A percentile compares a stretch with the other conserved stretches of the same genome.
phyloP scores from a whole-genome alignment of 2,888 invertebrate genomes.

The Orthosia gothica region DNA sequence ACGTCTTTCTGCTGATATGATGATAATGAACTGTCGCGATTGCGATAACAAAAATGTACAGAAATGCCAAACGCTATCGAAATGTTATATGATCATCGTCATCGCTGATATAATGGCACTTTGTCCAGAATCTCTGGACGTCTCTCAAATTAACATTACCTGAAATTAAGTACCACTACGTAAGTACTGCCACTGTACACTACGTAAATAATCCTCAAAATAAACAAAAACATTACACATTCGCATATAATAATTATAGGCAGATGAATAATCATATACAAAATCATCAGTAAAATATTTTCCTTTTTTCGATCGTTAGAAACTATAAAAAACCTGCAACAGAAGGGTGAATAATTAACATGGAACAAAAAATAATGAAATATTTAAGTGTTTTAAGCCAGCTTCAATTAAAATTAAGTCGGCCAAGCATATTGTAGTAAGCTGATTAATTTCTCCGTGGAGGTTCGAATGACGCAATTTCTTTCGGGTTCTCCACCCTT shows the following conservation, averaged over 20 bases:
- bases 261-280: not conserved
- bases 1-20: too few species aligned
- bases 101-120: too few species aligned
- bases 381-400: constrained; percentile 30
- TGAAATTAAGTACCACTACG: not conserved
- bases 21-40: too few species aligned
- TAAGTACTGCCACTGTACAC: not conserved
- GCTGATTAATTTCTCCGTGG: constrained; percentile 68
- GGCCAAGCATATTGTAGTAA: constrained; percentile 64
- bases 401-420: constrained; percentile 63
- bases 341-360: constrained; percentile 22
- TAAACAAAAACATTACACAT: not conserved
- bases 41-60: too few species aligned
- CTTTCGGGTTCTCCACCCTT: constrained; percentile 66
- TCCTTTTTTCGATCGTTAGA: not conserved
- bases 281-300: not conserved
- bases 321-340: not conserved
- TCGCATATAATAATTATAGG: not conserved
- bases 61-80: too few species aligned
- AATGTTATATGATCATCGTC: too few species aligned
- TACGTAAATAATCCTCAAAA: too few species aligned
- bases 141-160: not conserved
- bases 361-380: constrained; percentile 25
- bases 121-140: too few species aligned
- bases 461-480: constrained; percentile 67